A percentile compares a stretch with the other conserved stretches of the same genome.
Conservation (phyloP, 1,140 invertebrate species). For the Drosophila parabipectinata region DNA sequence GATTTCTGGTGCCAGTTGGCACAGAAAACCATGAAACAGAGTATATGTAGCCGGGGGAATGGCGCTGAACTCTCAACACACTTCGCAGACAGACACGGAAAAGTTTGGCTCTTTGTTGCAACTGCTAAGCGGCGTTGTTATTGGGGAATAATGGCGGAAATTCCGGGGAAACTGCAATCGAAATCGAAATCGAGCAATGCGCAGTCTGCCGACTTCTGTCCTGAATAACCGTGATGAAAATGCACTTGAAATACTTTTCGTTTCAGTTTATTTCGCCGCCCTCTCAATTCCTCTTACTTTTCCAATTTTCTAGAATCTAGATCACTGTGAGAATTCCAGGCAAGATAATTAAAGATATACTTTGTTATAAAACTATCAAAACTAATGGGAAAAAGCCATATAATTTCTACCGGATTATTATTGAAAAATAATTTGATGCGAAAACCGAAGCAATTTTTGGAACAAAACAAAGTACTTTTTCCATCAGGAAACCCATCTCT, state of each 20-base stretch:
- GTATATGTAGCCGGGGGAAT: not conserved
- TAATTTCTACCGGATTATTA: not conserved
- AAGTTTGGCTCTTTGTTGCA: constrained; percentile 57
- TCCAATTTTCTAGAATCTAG: constrained; percentile 50
- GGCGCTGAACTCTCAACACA: constrained; percentile 19
- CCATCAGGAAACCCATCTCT: not conserved
- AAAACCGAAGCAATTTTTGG: not conserved
- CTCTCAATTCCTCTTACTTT: constrained; percentile 2
- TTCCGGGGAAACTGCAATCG: constrained; percentile 66
- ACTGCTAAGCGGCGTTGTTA: constrained; percentile 47
- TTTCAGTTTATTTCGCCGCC: constrained; percentile 63
- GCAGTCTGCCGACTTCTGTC: constrained; percentile 41
- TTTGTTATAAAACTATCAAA: not conserved
- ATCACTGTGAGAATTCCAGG: constrained; percentile 28
- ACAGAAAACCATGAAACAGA: constrained; percentile 22
- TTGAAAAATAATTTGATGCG: not conserved
- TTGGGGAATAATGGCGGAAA: constrained; percentile 68
- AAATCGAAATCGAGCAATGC: constrained; percentile 67
- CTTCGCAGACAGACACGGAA: constrained; percentile 13
- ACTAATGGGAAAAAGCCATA: not conserved
- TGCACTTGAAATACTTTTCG: constrained; percentile 82
- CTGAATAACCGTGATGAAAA: constrained; percentile 81
- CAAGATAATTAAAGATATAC: not conserved
- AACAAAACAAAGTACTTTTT: not conserved
- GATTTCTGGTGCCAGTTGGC: constrained; percentile 75